Conservation (phyloP, 2,113 vertebrate genomes). For the Varanus salvator region DNA sequence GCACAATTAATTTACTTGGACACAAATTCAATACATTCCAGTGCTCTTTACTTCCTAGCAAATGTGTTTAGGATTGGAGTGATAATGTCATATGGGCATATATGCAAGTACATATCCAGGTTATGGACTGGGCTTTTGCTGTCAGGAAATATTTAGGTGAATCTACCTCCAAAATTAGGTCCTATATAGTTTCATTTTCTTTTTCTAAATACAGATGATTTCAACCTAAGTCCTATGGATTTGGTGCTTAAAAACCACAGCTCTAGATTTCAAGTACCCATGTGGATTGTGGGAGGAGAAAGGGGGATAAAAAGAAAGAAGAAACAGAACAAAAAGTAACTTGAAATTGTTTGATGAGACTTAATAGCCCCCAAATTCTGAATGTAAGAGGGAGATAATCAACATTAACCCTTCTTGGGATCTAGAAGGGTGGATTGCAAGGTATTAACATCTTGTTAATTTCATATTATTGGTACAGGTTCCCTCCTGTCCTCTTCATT, state of each 20-base stretch:
- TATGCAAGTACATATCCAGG: background rate
- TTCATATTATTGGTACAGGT: constrained; percentile 62
- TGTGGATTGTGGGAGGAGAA: background rate
- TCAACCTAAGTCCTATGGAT: background rate
- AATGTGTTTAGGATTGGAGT: background rate
- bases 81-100: background rate
- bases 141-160: background rate
- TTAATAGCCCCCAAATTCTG: background rate
- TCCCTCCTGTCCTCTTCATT: constrained; percentile 38
- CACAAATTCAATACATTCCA: background rate
- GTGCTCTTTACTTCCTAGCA: background rate
- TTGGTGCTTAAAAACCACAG: background rate
- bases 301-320: background rate
- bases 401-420: constrained; percentile 41
- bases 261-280: background rate
- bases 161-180: background rate
- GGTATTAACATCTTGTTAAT: constrained; percentile 60
- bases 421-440: constrained; percentile 32
- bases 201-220: background rate
- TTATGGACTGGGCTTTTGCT: background rate
- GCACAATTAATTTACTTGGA: background rate
- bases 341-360: background rate
- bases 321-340: background rate
- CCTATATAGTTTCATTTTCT: background rate
- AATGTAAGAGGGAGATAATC: constrained; percentile 24